These are phyloP conservation scores for Pangasius mekongensis DNA, from an alignment of 2,797 vertebrate species.

Conservation along the genomic window DNA sequence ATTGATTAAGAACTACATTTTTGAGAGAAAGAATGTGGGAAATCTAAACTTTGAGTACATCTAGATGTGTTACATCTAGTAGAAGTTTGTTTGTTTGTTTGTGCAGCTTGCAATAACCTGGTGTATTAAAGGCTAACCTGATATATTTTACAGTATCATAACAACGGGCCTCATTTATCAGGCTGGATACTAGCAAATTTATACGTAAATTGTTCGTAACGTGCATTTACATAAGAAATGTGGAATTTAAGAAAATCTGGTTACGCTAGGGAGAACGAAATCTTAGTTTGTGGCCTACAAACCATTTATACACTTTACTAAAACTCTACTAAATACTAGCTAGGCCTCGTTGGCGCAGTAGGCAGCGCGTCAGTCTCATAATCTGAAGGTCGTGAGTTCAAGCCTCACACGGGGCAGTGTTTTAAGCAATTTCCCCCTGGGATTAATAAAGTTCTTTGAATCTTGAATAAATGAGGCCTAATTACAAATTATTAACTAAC, in stretches of 20 bases:
- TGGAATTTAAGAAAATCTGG: neutral
- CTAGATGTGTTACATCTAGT: too few relatives aligned
- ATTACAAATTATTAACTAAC: neutral
- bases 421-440: too few relatives aligned
- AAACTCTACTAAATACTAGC: neutral
- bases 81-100: neutral
- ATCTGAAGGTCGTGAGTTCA: too few relatives aligned
- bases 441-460: too few relatives aligned
- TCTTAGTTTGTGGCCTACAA: neutral
- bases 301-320: neutral
- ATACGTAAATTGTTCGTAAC: neutral
- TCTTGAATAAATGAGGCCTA: neutral
- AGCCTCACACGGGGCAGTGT: too few relatives aligned
- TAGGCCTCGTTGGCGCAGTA: too few relatives aligned
- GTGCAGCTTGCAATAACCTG: neutral
- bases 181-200: neutral
- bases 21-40: neutral
- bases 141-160: neutral
- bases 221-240: constrained; percentile 2
- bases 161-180: neutral
- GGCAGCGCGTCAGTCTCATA: too few relatives aligned
- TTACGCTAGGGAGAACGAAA: neutral
- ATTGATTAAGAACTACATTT: neutral
- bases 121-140: neutral
- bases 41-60: neutral